Base-by-base conservation (phyloP, 2,113 vertebrate species). In the Nasalis larvatus region DNA sequence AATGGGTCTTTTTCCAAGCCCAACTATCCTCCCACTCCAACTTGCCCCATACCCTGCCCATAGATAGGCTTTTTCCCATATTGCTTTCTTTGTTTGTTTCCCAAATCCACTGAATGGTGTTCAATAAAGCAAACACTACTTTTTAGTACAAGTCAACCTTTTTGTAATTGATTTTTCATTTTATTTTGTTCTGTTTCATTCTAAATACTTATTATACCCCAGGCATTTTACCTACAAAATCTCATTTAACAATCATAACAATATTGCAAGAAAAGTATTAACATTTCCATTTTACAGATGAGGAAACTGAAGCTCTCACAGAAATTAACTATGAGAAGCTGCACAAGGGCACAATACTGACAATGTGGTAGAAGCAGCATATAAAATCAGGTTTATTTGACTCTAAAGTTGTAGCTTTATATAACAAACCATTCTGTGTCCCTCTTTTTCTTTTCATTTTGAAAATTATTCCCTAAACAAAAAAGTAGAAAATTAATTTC, bases 121-220 rank as follows among this genome's bases (percentile, higher is more conserved):
- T 98, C 97, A 98, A 97, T 98, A 98, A 98, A 98, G 86, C 95
- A 98, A 98, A 97, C 66, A 82, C 78, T 97, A 93, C 91, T 94
- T 97, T 97, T 98, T 97, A 98, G 74, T 97, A 97, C 97, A 98
- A 98, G 97, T 97, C 93, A 98, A 90, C 63, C 96, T 98, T 98
- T 98, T 97, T 88, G 94, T 98, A 97, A 98, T 98, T 97, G 98
- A 98, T 98, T 98, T 98, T 96, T 91, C 27, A 30, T 63, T 63
- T 27, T 63, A 32, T 63, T 63, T 30, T 63, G 60, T 63, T 30
- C 60, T 63, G 13, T 63, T 63, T 30, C 6, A 27, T 63, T 30
- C 45, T 92, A 94, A 94, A 16, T 80, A 82, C 2, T 63, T 80
- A 35, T 37, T 52, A 82, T 81, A 12, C 49, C 49, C 6, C 6